phyloP scores from a whole-genome alignment of 2,888 invertebrate genomes.

The Cinara cedri region DNA sequence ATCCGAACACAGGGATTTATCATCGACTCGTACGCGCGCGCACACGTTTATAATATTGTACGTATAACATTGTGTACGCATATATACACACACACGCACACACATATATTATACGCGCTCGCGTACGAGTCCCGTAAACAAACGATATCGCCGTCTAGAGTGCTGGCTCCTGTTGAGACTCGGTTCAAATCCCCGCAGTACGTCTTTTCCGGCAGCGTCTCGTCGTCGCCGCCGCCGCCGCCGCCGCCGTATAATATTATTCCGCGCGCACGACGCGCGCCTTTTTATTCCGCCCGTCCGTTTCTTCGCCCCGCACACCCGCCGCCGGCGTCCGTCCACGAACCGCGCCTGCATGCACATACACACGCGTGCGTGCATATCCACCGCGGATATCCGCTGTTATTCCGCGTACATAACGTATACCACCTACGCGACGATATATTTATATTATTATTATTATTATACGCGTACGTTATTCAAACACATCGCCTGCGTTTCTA shows the following conservation, averaged over 20 bases:
- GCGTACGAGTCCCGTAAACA: constrained; percentile 14
- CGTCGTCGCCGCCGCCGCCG: constrained; percentile 25
- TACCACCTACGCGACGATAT: no score
- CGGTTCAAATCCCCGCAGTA: constrained; percentile 52
- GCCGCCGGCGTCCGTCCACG: no score
- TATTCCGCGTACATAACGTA: no score
- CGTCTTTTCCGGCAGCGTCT: constrained; percentile 26
- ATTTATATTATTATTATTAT: no score
- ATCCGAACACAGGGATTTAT: constrained; percentile 54
- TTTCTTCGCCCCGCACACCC: no score
- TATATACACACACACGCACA: neutral
- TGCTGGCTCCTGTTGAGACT: constrained; percentile 55
- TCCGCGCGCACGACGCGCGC: neutral
- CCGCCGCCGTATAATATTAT: constrained; percentile 31
- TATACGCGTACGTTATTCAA: no score
- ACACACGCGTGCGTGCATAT: no score
- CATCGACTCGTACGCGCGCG: neutral
- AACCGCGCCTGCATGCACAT: no score
- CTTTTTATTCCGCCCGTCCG: no score
- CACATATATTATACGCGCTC: neutral
- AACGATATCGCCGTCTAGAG: constrained; percentile 29
- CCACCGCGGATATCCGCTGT: no score
- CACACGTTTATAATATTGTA: neutral
- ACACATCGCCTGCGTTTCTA: no score
- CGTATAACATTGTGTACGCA: neutral